Evolutionary conservation across 2,888 invertebrate genomes (phyloP).

Genomic region (Acleris cristana): DNA sequence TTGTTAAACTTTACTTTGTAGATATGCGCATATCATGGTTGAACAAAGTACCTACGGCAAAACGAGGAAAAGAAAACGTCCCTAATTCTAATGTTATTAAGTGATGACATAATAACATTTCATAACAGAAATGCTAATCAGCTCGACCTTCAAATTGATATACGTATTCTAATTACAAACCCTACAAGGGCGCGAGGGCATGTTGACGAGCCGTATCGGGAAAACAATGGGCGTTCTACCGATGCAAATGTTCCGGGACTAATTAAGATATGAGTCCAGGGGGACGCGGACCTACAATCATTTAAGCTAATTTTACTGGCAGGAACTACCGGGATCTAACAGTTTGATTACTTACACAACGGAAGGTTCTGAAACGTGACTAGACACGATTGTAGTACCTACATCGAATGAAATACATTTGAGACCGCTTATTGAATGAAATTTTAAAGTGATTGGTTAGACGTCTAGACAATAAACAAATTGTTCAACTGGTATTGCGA

Average conservation of each 20-base stretch:
- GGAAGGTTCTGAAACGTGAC: slow-evolving; percentile 7
- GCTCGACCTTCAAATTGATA: slow-evolving; percentile 30
- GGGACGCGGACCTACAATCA: slow-evolving; percentile 47
- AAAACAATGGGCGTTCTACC: slow-evolving; percentile 60
- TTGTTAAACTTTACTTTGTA: too few relatives aligned
- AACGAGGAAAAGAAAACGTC: not conserved
- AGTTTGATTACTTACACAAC: slow-evolving; percentile 32
- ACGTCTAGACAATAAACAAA: too few relatives aligned
- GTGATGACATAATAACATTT: not conserved
- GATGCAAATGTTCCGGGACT: slow-evolving; percentile 60
- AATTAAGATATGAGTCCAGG: slow-evolving; percentile 61
- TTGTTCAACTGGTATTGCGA: too few relatives aligned
- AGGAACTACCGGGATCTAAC: slow-evolving; percentile 24
- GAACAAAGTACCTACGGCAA: too few relatives aligned
- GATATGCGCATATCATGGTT: too few relatives aligned
- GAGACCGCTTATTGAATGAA: too few relatives aligned
- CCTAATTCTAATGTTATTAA: not conserved
- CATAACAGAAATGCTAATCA: slow-evolving; percentile 18
- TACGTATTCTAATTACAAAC: slow-evolving; percentile 23
- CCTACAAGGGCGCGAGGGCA: slow-evolving; percentile 45
- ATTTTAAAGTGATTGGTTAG: too few relatives aligned
- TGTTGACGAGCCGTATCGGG: slow-evolving; percentile 61
- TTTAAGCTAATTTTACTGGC: slow-evolving; percentile 48
- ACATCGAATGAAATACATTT: too few relatives aligned
- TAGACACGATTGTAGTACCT: not conserved